phyloP scores from a whole-genome alignment of 1,140 invertebrate genomes.

The Protaetia brevitarsis region DNA sequence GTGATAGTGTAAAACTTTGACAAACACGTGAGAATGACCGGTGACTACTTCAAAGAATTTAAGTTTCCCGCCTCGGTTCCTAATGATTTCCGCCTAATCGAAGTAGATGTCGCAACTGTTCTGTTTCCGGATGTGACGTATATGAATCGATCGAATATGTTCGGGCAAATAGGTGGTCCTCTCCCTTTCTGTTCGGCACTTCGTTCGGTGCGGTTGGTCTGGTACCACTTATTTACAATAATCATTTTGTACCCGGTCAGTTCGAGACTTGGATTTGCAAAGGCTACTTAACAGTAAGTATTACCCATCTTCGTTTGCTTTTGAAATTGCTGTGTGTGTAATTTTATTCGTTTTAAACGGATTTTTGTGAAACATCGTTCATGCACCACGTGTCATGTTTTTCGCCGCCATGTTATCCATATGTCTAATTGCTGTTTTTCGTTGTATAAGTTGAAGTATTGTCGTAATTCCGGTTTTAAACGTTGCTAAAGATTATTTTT shows the following conservation, averaged over 20 bases:
- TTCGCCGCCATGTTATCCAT: slow-evolving; percentile 45
- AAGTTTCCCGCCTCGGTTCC: not conserved
- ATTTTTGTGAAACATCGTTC: slow-evolving; percentile 26
- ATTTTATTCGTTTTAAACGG: slow-evolving; percentile 27
- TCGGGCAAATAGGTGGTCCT: slow-evolving; percentile 19
- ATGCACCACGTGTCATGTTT: slow-evolving; percentile 45
- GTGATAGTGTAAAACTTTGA: too few relatives aligned
- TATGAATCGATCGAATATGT: not conserved
- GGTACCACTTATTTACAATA: slow-evolving; percentile 19
- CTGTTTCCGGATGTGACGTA: slow-evolving; percentile 17
- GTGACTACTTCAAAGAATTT: not conserved
- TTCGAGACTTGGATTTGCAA: not conserved
- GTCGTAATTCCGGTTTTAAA: not conserved
- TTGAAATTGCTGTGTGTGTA: not conserved
- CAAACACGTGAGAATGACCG: too few relatives aligned
- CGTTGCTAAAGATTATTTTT: not conserved
- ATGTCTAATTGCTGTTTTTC: slow-evolving; percentile 36
- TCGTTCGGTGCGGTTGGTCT: slow-evolving; percentile 43
- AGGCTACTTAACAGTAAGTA: slow-evolving; percentile 20
- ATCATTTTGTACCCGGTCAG: slow-evolving; percentile 18
- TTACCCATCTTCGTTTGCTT: not conserved
- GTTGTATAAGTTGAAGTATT: not conserved
- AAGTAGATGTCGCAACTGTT: not conserved
- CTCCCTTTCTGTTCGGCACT: slow-evolving; percentile 47
- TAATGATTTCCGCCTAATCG: not conserved